Percentiles rank a stretch among this genome's conserved stretches.
Conservation (phyloP, 2,888 invertebrate genomes). For the Trachelus troglodyta region DNA sequence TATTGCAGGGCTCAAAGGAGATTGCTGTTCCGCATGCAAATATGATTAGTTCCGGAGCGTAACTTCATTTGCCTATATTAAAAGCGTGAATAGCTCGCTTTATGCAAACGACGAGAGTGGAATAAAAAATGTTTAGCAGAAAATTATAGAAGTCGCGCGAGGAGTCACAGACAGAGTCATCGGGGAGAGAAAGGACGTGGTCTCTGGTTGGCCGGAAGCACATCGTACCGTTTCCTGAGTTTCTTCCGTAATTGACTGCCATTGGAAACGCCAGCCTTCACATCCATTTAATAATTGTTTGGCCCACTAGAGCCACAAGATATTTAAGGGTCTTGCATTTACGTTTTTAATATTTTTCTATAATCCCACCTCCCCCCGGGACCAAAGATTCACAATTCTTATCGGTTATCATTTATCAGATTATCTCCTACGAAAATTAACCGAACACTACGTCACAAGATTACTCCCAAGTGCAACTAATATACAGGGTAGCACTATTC, state of each 20-base stretch:
- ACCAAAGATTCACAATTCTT: too few species aligned
- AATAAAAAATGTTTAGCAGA: constrained; percentile 3
- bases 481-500: too few species aligned
- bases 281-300: background rate
- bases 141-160: background rate
- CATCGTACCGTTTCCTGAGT: background rate
- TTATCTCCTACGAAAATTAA: too few species aligned
- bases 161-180: too few species aligned
- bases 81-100: constrained; percentile 57
- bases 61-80: constrained; percentile 63
- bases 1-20: constrained; percentile 55
- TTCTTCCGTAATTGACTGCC: background rate
- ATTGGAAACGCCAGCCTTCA: background rate
- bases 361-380: rapidly evolving
- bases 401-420: too few species aligned
- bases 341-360: too few species aligned
- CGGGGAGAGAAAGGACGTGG: constrained; percentile 14
- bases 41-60: constrained; percentile 62
- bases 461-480: too few species aligned
- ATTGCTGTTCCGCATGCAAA: constrained; percentile 61
- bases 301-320: too few species aligned
- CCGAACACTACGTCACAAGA: too few species aligned
- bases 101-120: constrained; percentile 47
- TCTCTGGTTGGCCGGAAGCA: background rate
- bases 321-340: too few species aligned